Conservation (phyloP, 2,113 vertebrate genomes). For the Thermophis baileyi region DNA sequence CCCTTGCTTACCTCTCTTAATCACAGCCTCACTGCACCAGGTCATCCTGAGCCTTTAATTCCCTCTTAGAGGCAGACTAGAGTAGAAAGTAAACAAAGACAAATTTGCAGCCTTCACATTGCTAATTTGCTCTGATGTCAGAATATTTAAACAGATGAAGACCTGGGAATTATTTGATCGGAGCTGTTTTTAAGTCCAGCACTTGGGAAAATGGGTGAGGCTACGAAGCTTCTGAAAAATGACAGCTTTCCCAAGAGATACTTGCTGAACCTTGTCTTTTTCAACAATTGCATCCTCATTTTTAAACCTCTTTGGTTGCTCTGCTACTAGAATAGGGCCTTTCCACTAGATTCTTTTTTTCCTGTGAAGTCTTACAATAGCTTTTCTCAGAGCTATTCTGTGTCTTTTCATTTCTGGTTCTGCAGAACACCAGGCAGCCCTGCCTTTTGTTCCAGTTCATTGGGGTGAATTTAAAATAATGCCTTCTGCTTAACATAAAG, state of each 20-base stretch:
- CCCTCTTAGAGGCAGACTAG: conserved; percentile 75
- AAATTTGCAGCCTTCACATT: conserved; percentile 74
- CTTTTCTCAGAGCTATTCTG: conserved; percentile 47
- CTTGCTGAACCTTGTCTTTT: conserved; percentile 66
- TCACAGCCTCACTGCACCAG: conserved; percentile 71
- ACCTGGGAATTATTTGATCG: conserved; percentile 77
- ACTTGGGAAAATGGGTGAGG: conserved; percentile 67
- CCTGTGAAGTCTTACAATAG: conserved; percentile 6
- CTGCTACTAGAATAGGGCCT: conserved; percentile 19
- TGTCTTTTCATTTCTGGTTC: conserved; percentile 40
- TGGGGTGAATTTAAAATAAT: conserved; percentile 37
- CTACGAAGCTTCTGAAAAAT: conserved; percentile 66
- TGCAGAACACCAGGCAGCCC: conserved; percentile 1
- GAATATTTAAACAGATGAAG: conserved; percentile 77
- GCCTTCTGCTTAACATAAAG: conserved; percentile 31
- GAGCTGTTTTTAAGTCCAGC: conserved; percentile 73
- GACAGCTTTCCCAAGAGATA: conserved; percentile 71
- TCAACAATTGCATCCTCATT: conserved; percentile 66
- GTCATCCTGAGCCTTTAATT: conserved; percentile 79
- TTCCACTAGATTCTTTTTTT: conserved; percentile 13
- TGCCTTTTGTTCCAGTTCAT: conserved; percentile 29
- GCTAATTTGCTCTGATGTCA: conserved; percentile 83
- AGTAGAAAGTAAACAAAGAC: conserved; percentile 83
- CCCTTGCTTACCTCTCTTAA: conserved; percentile 77
- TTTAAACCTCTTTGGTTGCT: conserved; percentile 49